Conservation (phyloP, 92 coral and sea anemone genomes). For the Heteractis magnifica region DNA sequence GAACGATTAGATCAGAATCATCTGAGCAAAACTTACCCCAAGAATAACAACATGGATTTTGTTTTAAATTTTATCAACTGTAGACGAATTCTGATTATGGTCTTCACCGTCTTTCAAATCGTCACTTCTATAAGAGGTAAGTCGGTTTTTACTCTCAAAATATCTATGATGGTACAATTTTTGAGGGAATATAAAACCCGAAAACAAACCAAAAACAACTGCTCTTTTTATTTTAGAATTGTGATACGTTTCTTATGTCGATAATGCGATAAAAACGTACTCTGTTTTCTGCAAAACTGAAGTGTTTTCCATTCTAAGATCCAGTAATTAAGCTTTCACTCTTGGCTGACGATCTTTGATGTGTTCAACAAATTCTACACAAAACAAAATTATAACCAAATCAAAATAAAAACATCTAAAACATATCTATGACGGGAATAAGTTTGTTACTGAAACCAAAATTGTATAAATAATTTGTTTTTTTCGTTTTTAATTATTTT, state of each 20-base stretch:
- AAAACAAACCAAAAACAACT: background rate
- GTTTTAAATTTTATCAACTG: background rate
- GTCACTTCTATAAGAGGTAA: constrained; percentile 13
- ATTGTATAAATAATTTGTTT: background rate
- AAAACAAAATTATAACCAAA: background rate
- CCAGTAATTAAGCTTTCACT: background rate
- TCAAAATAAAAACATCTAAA: background rate
- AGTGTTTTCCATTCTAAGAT: background rate
- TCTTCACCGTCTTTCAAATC: constrained; percentile 22
- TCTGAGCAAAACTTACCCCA: background rate
- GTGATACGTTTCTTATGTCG: background rate
- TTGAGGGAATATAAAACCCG: background rate
- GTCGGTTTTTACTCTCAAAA: background rate
- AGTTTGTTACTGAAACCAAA: background rate
- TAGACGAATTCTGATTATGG: constrained; percentile 16
- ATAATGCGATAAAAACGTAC: background rate
- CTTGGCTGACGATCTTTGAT: background rate
- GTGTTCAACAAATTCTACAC: background rate
- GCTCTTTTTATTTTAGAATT: background rate
- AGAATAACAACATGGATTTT: constrained; percentile 19
- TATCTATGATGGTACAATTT: background rate
- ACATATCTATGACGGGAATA: background rate
- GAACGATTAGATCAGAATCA: constrained; percentile 21
- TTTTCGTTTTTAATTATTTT: background rate
- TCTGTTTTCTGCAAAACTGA: background rate